Evolutionary conservation across 2,113 vertebrate species (phyloP).

Genomic region (Elanoides forficatus): DNA sequence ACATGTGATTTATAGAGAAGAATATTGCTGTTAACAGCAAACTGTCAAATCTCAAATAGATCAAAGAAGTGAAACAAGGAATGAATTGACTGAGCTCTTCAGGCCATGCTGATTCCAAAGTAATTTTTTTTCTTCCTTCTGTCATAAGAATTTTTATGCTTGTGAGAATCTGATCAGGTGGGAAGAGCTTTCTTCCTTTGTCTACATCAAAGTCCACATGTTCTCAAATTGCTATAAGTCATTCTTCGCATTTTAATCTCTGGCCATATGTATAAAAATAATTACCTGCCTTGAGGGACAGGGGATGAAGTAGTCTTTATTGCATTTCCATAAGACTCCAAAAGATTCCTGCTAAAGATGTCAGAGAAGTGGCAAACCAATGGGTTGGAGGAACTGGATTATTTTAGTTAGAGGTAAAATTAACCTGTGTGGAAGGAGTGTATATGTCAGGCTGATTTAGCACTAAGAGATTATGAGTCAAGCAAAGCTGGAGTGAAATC

Average conservation of each 20-base stretch:
- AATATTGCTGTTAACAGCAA: slow-evolving; percentile 46
- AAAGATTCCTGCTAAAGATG: neutral
- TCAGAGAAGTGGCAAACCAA: neutral
- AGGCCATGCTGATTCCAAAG: slow-evolving; percentile 50
- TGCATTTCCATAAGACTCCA: slow-evolving; percentile 5
- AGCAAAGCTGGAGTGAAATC: neutral
- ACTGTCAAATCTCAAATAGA: slow-evolving; percentile 61
- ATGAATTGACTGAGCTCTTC: slow-evolving; percentile 43
- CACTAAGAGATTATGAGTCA: neutral
- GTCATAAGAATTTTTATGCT: slow-evolving; percentile 54
- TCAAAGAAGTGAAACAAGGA: slow-evolving; percentile 63
- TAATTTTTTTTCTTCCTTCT: slow-evolving; percentile 47
- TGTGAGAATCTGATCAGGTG: slow-evolving; percentile 32
- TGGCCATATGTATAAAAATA: slow-evolving; percentile 39
- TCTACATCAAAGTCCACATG: slow-evolving; percentile 68
- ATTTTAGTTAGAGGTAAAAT: neutral
- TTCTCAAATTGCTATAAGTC: slow-evolving; percentile 43
- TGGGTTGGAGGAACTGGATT: neutral
- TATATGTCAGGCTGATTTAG: neutral
- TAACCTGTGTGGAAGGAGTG: neutral
- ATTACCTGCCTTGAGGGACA: slow-evolving; percentile 53
- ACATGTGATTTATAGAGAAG: slow-evolving; percentile 56
- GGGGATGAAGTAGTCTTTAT: slow-evolving; percentile 11
- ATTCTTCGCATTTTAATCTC: slow-evolving; percentile 56
- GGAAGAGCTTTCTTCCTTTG: slow-evolving; percentile 40